Base-by-base conservation (phyloP, 1,140 invertebrate genomes). In the Nylanderia fulva region DNA sequence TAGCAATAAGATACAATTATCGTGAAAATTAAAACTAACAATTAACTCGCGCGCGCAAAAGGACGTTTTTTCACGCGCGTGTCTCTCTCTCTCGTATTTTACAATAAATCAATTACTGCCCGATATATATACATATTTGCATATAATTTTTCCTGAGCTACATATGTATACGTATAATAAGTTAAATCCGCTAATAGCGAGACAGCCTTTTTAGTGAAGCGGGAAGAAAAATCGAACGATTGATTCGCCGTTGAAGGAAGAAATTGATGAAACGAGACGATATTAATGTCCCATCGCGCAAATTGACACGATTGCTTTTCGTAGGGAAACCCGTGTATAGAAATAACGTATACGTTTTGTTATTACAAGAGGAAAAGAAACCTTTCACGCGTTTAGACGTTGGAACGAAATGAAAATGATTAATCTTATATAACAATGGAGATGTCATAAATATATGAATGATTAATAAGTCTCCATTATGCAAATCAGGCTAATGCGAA, bases 51-150 rank as follows among this genome's bases (percentile, higher is more conserved):
- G 18, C 42, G 36, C 33, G 54, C 36, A 21, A n/a, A 45, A n/a
- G 29, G n/a, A 42, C 9, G 42, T 45, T 63, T 18, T 29, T 21
- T 7, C n/a, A n/a, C n/a, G n/a, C n/a, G 61, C 42, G 75, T 66
- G 75, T 66, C 45, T 48, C 45, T 48, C 13, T 48, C 45, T 48
- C 45, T 48, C 13, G n/a, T n/a, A 18, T 77, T 77, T 77, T 66
- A 77, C 42, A 52, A 66, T 66, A 66, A 77, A 77, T 36, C 48
- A 11, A 77, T 52, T 77, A 77, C 75, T 77, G 75, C 42, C 75
- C 42, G 42, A 52, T 52, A 33, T 33, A 52, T 52, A 33, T 33
- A n/a, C 29, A 39, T 18, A 52, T 69, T 60, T 39, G 42, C 61
- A 33, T n/a, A 13, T 69, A 68, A 69, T 24, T 69, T 54, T 68